Evolutionary conservation across 2,888 invertebrate species (phyloP).

Genomic region (Hirtodrosophila duncani): DNA sequence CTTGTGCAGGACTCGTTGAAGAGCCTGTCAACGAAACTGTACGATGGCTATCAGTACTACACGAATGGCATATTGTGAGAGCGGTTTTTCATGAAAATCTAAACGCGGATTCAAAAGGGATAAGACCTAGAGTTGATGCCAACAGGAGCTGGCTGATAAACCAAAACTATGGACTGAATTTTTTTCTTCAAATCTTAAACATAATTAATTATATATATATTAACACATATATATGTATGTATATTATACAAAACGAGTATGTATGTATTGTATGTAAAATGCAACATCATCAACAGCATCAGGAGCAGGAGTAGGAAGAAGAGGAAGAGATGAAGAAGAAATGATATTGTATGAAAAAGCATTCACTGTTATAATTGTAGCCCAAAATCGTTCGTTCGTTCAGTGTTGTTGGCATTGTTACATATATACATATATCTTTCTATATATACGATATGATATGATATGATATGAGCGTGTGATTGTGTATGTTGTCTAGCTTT

Average conservation of each 20-base stretch:
- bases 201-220: constrained; percentile 34
- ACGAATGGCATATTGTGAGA: constrained; percentile 92
- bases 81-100: constrained; percentile 79
- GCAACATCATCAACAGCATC: constrained; percentile 22
- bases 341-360: constrained; percentile 43
- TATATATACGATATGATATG: constrained; percentile 15
- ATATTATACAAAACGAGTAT: constrained; percentile 8
- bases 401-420: constrained; percentile 52
- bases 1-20: constrained; percentile 96
- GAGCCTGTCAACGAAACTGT: constrained; percentile 97
- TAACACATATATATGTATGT: too few relatives aligned
- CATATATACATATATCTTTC: constrained; percentile 16
- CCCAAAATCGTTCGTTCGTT: constrained; percentile 55
- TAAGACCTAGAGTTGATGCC: constrained; percentile 7
- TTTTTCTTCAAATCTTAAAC: constrained; percentile 51
- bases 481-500: constrained; percentile 66
- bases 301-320: background rate
- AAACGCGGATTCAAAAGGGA: constrained; percentile 40
- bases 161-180: constrained; percentile 66
- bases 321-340: constrained; percentile 22
- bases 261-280: constrained; percentile 36
- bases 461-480: constrained; percentile 45
- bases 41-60: constrained; percentile 99
- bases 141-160: constrained; percentile 59
- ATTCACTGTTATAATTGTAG: constrained; percentile 60